phyloP scores from a whole-genome alignment of 2,797 vertebrate genomes.

The Pitangus sulphuratus region DNA sequence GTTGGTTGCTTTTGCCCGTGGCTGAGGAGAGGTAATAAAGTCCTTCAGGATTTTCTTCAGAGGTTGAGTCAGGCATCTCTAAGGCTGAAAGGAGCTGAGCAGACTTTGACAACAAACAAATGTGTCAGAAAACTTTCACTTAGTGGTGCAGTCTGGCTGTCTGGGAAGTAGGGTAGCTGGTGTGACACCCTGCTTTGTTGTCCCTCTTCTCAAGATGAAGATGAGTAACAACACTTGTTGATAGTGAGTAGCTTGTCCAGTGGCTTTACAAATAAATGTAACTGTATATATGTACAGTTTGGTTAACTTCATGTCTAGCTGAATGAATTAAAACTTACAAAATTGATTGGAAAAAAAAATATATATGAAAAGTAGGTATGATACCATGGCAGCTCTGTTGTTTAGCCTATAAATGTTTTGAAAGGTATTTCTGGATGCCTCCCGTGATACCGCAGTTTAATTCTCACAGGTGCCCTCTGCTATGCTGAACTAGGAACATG shows the following conservation, averaged over 20 bases:
- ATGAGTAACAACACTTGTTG: not conserved
- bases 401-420: not conserved
- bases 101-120: not conserved
- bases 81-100: not conserved
- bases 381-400: not conserved
- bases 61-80: not conserved
- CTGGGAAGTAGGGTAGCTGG: not conserved
- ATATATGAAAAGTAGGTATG: not conserved
- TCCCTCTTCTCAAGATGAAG: not conserved
- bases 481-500: slow-evolving; percentile 95
- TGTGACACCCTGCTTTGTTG: not conserved
- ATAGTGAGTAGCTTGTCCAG: not conserved
- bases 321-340: not conserved
- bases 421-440: not conserved
- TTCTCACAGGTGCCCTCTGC: slow-evolving; percentile 87
- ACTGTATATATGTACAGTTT: not conserved
- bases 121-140: not conserved
- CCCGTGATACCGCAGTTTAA: not conserved
- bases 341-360: not conserved
- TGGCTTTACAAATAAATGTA: not conserved
- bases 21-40: not conserved
- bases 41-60: not conserved
- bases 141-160: not conserved
- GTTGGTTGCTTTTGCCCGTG: rapidly evolving
- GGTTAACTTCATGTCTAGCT: not conserved